These are phyloP conservation scores for Heliconius hermathena DNA, from an alignment of 1,140 invertebrate species.

Conservation along the genomic window DNA sequence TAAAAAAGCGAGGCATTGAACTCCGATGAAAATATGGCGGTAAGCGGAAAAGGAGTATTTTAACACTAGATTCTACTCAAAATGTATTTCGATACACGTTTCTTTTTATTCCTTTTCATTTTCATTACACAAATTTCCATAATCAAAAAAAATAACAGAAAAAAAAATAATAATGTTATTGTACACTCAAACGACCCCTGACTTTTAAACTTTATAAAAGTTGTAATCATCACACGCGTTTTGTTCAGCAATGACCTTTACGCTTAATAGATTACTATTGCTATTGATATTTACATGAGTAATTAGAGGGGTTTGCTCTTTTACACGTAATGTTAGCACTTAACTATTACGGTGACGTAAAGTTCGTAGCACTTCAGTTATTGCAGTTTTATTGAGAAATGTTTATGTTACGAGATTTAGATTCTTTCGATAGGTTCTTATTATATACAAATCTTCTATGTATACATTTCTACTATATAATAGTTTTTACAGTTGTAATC, in stretches of 20 bases:
- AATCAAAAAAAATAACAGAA: too few species aligned
- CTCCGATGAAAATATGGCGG: too few species aligned
- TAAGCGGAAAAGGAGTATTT: too few species aligned
- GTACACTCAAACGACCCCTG: not conserved
- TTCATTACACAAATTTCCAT: too few species aligned
- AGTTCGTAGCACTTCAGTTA: constrained; percentile 6
- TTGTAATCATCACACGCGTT: constrained; percentile 26
- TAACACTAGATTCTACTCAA: too few species aligned
- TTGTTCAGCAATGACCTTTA: constrained; percentile 33
- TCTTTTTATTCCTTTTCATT: too few species aligned
- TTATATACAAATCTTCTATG: too few species aligned
- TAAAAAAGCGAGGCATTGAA: too few species aligned
- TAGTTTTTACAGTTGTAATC: too few species aligned
- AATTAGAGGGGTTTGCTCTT: constrained; percentile 17
- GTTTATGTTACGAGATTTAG: not conserved
- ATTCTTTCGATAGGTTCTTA: not conserved
- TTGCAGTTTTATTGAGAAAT: not conserved
- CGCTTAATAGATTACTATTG: not conserved
- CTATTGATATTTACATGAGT: constrained; percentile 12
- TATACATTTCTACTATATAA: too few species aligned
- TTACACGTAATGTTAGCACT: constrained; percentile 13
- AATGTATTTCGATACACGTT: too few species aligned
- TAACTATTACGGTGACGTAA: not conserved
- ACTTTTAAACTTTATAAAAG: not conserved
- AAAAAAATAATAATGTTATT: too few species aligned